phyloP scores from a whole-genome alignment of 2,888 invertebrate genomes.

The Cephonodes hylas region DNA sequence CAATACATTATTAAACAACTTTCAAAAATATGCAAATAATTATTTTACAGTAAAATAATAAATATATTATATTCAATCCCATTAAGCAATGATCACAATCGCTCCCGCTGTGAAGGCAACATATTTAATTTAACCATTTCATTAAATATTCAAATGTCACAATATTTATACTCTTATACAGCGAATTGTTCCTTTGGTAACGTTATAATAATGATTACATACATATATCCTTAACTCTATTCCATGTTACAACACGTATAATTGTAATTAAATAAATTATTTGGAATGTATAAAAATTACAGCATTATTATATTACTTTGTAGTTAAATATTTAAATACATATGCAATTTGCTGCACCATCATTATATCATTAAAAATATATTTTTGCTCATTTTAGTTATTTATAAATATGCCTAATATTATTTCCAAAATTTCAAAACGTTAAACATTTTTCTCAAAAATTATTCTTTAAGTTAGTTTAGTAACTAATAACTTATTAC shows the following conservation, averaged over 20 bases:
- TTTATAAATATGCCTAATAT: background rate
- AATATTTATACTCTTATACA: background rate
- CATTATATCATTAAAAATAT: background rate
- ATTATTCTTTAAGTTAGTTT: background rate
- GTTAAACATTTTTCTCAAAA: background rate
- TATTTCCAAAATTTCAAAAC: background rate
- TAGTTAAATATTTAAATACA: background rate
- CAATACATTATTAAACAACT: constrained; percentile 5
- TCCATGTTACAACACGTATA: background rate
- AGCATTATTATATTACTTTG: background rate
- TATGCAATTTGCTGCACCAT: background rate
- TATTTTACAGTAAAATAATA: constrained; percentile 1
- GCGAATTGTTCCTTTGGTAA: constrained; percentile 5
- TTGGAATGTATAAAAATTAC: constrained; percentile 16
- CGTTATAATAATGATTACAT: background rate
- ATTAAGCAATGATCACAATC: constrained; percentile 2
- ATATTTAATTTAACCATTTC: background rate
- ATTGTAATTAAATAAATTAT: background rate
- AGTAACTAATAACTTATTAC: background rate
- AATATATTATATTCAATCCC: background rate
- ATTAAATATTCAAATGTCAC: background rate
- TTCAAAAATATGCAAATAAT: constrained; percentile 4
- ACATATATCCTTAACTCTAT: background rate
- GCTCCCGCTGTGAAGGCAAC: background rate
- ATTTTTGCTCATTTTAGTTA: background rate